phyloP scores from a whole-genome alignment of 2,888 invertebrate genomes.

The Auanema sp. region DNA sequence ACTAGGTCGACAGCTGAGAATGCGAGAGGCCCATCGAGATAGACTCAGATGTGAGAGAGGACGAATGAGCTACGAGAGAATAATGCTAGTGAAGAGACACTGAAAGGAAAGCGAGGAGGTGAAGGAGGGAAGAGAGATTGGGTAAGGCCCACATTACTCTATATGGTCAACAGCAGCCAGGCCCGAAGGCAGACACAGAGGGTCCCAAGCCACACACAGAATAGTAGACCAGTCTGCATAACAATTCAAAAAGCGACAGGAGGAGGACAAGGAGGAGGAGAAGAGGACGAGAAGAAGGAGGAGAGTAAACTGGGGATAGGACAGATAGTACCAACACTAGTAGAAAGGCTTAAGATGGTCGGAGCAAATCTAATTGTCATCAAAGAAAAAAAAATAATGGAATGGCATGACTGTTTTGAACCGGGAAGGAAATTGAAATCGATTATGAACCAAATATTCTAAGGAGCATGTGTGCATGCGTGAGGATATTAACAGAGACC shows the following conservation, averaged over 20 bases:
- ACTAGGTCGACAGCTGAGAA: not conserved
- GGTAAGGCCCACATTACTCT: not conserved
- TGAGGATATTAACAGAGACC: no score
- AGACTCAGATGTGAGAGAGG: slow-evolving; percentile 10
- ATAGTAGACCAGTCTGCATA: slow-evolving; percentile 14
- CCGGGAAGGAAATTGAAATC: no score
- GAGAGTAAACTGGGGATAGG: slow-evolving; percentile 12
- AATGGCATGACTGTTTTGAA: no score
- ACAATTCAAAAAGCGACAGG: not conserved
- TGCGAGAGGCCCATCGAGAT: slow-evolving; percentile 13
- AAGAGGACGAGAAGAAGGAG: slow-evolving; percentile 3
- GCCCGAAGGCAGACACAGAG: not conserved
- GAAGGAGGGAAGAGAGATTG: slow-evolving; percentile 10
- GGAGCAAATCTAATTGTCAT: no score
- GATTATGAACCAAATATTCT: no score
- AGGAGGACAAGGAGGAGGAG: slow-evolving; percentile 16
- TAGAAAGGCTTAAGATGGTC: no score
- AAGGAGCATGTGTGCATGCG: no score
- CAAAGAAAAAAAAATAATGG: no score
- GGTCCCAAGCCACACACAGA: slow-evolving; percentile 18
- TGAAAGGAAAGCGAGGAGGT: slow-evolving; percentile 7
- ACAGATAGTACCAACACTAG: slow-evolving; percentile 23
- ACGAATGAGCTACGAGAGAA: slow-evolving; percentile 3
- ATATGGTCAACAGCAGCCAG: not conserved
- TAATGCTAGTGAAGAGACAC: no score